phyloP scores from a whole-genome alignment of 2,888 invertebrate genomes.

The Leuctra nigra region DNA sequence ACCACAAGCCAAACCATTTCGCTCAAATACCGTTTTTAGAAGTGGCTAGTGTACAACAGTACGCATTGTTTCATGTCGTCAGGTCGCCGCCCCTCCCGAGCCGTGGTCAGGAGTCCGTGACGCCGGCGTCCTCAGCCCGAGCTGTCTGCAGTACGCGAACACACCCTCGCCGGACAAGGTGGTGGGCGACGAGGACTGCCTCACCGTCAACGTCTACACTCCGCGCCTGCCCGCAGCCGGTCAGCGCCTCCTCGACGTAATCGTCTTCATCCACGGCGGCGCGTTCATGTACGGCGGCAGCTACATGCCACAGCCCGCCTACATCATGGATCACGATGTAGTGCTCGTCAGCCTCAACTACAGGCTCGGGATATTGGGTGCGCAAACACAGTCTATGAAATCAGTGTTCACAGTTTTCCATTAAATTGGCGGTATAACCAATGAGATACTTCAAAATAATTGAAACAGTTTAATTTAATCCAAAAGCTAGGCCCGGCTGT shows the following conservation, averaged over 20 bases:
- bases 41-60: no score
- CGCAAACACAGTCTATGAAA: no score
- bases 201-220: constrained; percentile 7
- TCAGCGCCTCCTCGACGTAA: constrained; percentile 47
- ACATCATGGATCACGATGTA: not conserved
- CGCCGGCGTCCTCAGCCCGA: not conserved
- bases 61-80: no score
- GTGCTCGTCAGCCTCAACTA: constrained; percentile 8
- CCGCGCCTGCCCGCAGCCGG: not conserved
- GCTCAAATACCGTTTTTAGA: no score
- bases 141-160: constrained; percentile 1
- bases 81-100: no score
- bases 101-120: constrained; percentile 1
- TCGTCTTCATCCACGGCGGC: constrained; percentile 60
- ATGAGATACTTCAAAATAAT: no score
- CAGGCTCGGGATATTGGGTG: constrained; percentile 1
- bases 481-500: no score
- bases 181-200: constrained; percentile 6
- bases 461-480: no score
- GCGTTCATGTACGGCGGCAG: constrained; percentile 58
- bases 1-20: no score
- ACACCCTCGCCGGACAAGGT: not conserved
- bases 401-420: no score
- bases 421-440: no score
- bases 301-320: constrained; percentile 38